These are phyloP conservation scores for Eupithecia exiguata DNA, from an alignment of 2,888 invertebrate genomes.

Conservation along the genomic window DNA sequence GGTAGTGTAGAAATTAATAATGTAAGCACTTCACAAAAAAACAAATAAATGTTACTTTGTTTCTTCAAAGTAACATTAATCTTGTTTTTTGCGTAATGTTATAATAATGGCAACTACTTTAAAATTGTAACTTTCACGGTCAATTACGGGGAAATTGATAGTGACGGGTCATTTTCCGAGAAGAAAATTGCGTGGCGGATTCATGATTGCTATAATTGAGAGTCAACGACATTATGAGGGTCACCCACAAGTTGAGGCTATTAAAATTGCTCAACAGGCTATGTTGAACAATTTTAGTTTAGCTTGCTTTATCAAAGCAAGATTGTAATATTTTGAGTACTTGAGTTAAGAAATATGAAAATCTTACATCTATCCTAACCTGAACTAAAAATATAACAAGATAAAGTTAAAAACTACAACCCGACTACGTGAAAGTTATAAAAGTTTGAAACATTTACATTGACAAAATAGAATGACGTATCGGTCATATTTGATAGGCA, in stretches of 20 bases:
- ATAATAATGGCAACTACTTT: neutral
- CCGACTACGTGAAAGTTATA: too few relatives aligned
- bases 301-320: neutral
- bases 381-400: neutral
- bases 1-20: neutral
- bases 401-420: too few relatives aligned
- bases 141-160: conserved; percentile 11
- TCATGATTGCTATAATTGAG: conserved; percentile 20
- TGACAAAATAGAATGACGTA: too few relatives aligned
- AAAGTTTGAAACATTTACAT: too few relatives aligned
- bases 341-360: neutral
- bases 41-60: too few relatives aligned
- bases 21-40: neutral
- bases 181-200: conserved; percentile 18
- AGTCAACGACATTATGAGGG: conserved; percentile 15
- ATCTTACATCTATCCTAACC: neutral
- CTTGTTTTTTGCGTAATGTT: neutral
- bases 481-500: too few relatives aligned
- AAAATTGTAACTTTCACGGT: conserved; percentile 10
- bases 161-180: conserved; percentile 6
- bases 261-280: conserved; percentile 17
- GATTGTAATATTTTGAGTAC: neutral
- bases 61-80: neutral
- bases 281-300: neutral
- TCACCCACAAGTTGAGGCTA: conserved; percentile 15